A percentile compares a stretch with the other conserved stretches of the same genome.
phyloP scores from a whole-genome alignment of 2,113 vertebrate species.

The Echinops telfairi region DNA sequence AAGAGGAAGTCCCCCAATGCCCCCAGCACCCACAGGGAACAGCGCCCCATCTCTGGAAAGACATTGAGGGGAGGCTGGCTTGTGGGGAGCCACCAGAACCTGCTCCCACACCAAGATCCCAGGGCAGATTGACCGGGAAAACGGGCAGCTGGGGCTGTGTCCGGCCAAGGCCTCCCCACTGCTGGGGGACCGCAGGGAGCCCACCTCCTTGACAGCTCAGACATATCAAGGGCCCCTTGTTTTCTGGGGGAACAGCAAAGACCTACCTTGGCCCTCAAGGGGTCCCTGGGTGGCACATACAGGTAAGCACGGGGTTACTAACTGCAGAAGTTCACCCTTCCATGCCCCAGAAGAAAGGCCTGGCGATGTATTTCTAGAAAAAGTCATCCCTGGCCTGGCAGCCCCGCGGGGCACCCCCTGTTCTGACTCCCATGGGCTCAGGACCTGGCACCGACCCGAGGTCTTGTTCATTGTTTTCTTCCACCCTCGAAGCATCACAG shows the following conservation, averaged over 20 bases:
- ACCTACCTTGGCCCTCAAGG: neutral
- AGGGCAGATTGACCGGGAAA: constrained; percentile 56
- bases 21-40: neutral
- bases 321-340: neutral
- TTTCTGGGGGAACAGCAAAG: neutral
- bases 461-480: neutral
- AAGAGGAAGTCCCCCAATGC: neutral
- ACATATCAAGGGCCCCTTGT: neutral
- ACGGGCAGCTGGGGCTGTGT: constrained; percentile 63
- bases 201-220: too few species aligned
- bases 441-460: neutral
- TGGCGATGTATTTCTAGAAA: neutral
- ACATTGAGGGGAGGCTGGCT: neutral
- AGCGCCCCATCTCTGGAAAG: constrained; percentile 60
- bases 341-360: neutral
- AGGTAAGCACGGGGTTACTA: neutral
- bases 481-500: neutral
- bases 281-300: neutral
- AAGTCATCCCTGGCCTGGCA: neutral
- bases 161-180: too few species aligned
- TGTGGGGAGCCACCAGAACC: neutral
- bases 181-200: neutral
- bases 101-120: constrained; percentile 64
- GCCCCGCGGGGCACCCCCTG: neutral
- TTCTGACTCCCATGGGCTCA: neutral